Conservation (phyloP, 2,113 vertebrate species). For the Holacanthus passer region DNA sequence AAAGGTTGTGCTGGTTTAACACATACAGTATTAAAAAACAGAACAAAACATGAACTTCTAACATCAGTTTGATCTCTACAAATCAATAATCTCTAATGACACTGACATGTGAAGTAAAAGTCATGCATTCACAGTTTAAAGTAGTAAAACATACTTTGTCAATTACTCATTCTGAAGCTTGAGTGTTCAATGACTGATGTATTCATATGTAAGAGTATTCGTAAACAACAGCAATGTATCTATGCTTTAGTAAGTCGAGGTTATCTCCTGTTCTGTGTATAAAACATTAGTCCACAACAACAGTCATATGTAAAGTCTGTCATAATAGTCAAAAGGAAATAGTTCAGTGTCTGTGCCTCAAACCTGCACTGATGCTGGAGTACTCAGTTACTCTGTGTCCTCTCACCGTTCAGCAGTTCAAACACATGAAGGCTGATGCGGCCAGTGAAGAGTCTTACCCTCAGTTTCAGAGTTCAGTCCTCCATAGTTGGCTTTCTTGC, state of each 20-base stretch:
- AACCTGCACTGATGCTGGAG: background rate
- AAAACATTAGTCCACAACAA: background rate
- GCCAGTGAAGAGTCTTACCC: constrained; percentile 51
- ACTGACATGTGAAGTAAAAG: no score
- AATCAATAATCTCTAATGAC: background rate
- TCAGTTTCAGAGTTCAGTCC: constrained; percentile 41
- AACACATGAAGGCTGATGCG: background rate
- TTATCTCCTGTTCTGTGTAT: background rate
- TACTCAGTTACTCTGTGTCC: background rate
- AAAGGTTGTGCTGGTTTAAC: background rate
- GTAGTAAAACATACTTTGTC: background rate
- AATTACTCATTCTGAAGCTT: background rate
- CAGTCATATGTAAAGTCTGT: no score
- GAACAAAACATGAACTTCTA: background rate
- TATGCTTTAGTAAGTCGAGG: background rate
- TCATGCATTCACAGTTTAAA: background rate
- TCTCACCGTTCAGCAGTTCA: background rate
- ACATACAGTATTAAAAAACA: background rate
- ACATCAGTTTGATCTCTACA: background rate
- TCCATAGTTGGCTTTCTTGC: constrained; percentile 68
- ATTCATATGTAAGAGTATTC: background rate
- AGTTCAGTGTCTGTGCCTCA: background rate
- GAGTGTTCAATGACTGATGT: background rate
- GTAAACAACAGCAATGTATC: background rate
- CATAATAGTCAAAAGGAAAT: background rate